These are phyloP conservation scores for Loris lydekkerianus DNA, from an alignment of 2,797 vertebrate species.

Conservation along the genomic window DNA sequence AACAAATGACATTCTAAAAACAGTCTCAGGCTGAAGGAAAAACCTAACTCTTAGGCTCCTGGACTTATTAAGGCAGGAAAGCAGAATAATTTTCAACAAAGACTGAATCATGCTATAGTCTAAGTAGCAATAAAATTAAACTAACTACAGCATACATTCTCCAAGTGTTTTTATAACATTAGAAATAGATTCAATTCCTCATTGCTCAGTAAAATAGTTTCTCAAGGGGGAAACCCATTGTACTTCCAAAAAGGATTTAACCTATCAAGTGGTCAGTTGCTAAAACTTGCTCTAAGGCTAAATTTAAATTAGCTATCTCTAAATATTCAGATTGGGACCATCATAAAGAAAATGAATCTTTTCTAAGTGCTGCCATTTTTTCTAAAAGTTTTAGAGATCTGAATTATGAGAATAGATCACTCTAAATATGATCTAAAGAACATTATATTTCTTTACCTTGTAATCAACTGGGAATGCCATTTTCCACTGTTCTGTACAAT, in stretches of 20 bases:
- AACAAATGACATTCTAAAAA: slow-evolving; percentile 38
- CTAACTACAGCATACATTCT: background rate
- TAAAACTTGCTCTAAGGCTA: slow-evolving; percentile 43
- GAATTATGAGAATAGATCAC: slow-evolving; percentile 67
- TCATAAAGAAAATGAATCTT: slow-evolving; percentile 79
- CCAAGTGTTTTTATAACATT: background rate
- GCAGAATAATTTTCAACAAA: slow-evolving; percentile 48
- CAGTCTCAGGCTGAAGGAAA: background rate
- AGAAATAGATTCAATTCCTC: slow-evolving; percentile 6
- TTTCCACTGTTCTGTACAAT: slow-evolving; percentile 81
- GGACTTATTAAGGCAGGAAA: background rate
- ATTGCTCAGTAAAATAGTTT: slow-evolving; percentile 54
- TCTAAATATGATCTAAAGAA: background rate
- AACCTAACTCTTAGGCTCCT: background rate
- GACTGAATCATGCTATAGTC: background rate
- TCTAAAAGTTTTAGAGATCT: slow-evolving; percentile 74
- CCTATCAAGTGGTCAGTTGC: slow-evolving; percentile 59
- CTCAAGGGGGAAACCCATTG: slow-evolving; percentile 52
- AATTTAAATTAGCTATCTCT: slow-evolving; percentile 67
- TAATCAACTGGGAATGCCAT: slow-evolving; percentile 65
- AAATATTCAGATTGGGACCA: slow-evolving; percentile 77
- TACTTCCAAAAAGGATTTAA: slow-evolving; percentile 49
- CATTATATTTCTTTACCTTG: slow-evolving; percentile 15
- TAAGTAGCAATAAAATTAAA: slow-evolving; percentile 22
- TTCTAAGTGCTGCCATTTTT: slow-evolving; percentile 65